These are phyloP conservation scores for Clamator glandarius DNA, from an alignment of 2,797 vertebrate species.

Conservation along the genomic window DNA sequence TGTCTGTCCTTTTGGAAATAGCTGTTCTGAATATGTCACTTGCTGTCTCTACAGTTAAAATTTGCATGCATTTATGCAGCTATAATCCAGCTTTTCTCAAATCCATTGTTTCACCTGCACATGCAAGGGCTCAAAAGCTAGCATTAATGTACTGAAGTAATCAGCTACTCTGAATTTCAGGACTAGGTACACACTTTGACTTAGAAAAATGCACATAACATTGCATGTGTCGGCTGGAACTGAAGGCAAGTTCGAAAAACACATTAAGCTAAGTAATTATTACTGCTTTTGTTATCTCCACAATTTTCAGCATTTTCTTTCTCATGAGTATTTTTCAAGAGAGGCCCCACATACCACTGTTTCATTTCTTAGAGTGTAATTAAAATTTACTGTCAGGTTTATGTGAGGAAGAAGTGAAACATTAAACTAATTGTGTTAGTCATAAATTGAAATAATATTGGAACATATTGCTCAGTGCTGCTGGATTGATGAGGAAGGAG, in stretches of 20 bases:
- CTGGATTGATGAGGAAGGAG: neutral
- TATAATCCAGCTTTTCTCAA: neutral
- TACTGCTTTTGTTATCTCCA: neutral
- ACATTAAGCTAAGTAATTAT: neutral
- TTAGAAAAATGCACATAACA: neutral
- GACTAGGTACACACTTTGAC: neutral
- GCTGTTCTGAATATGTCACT: neutral
- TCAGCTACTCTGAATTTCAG: neutral
- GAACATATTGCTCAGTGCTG: neutral
- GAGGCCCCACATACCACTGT: neutral
- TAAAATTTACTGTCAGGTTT: conserved; percentile 14
- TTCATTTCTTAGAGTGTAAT: conserved; percentile 17
- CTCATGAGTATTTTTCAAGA: neutral
- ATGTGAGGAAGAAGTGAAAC: conserved; percentile 19
- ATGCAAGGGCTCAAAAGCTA: neutral
- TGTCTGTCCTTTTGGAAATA: neutral
- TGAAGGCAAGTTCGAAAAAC: neutral
- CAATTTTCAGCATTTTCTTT: neutral
- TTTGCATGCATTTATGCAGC: neutral
- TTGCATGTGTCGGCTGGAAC: neutral
- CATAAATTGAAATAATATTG: conserved; percentile 30
- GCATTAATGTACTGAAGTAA: neutral
- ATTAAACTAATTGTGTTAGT: neutral
- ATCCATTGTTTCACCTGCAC: neutral
- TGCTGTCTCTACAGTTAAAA: neutral